A percentile compares a stretch with the other conserved stretches of the same genome.
phyloP scores from a whole-genome alignment of 2,113 vertebrate genomes.

The Balaeniceps rex region DNA sequence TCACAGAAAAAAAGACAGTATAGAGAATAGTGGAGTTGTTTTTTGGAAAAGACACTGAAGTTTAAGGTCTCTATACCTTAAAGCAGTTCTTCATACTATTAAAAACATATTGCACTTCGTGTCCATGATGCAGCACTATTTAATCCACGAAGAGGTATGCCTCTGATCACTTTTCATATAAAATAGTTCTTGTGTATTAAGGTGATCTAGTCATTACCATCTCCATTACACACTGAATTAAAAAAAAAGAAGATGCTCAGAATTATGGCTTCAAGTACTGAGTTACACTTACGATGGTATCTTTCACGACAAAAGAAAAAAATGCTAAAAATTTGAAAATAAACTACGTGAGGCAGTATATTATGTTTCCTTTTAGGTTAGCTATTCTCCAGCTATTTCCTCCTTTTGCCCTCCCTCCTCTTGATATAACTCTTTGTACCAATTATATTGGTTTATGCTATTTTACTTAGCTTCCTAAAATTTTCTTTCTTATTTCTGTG shows the following conservation, averaged over 20 bases:
- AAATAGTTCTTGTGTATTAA: not conserved
- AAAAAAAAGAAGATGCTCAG: not conserved
- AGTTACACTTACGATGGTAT: not conserved
- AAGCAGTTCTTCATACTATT: not conserved
- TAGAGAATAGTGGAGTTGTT: not conserved
- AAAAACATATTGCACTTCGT: fast-evolving
- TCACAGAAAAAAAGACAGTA: not conserved
- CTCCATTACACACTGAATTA: not conserved
- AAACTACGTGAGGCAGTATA: not conserved
- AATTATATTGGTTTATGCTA: not conserved
- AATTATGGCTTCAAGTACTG: not conserved
- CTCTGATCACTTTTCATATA: not conserved
- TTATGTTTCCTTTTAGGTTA: not conserved
- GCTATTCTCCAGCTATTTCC: not conserved
- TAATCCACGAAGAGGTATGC: not conserved
- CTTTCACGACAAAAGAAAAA: not conserved
- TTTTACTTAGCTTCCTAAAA: not conserved
- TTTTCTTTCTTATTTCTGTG: not conserved
- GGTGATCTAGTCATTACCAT: not conserved
- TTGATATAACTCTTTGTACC: not conserved
- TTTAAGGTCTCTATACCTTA: not conserved
- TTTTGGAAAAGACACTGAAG: not conserved
- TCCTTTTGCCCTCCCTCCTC: not conserved
- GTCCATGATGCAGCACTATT: not conserved
- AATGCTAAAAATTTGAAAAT: not conserved